Evolutionary conservation across 2,113 vertebrate species (phyloP), one percentile per base, ranked within the genome.

Genomic region (Capreolus pygargus): DNA sequence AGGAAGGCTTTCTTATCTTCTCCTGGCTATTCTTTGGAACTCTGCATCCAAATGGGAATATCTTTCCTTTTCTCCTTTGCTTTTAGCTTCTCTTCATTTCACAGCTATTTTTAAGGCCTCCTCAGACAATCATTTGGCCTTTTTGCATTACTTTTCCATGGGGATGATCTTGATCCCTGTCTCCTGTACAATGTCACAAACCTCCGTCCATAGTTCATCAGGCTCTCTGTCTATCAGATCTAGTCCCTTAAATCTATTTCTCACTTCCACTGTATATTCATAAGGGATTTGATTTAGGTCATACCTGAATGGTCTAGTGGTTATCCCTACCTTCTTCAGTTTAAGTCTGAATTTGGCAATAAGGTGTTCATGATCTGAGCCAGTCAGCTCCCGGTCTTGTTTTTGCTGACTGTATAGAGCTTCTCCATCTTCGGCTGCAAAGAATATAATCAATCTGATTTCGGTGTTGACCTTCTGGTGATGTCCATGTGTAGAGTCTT

Each of bases 341-440:
- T 19, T 67, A 67, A n/a, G 7, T 67, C 7, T 67, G 33, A n/a
- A 67, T 67, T 67, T 67, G 8, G 33, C 33, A 67, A n/a, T 67
- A 67, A 19, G 61, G 16, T 19, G 0, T 67, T n/a, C 61, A n/a
- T n/a, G 7, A 16, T 64, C 61, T 8, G 33, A 67, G 61, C 8
- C 33, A 67, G 61, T 67, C 33, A 4, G 16, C 33, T 67, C 33
- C 7, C 1, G 0, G 7, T 64, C 61, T n/a, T n/a, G 15, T 9
- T 16, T 15, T 64, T 64, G 61, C 4, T n/a, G 30, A 64, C 61
- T 64, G 30, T n/a, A 64, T 64, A n/a, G 61, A n/a, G 30, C 15
- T 64, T 64, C 30, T n/a, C 61, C 61, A 16, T 64, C 7, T 64
- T n/a, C 0, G 0, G 30, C 61, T n/a, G 61, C 61, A 64, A 64